A percentile compares a stretch with the other conserved stretches of the same genome.
Conservation (phyloP, 2,888 invertebrate genomes). For the Scaptomyza cyrtandrae region DNA sequence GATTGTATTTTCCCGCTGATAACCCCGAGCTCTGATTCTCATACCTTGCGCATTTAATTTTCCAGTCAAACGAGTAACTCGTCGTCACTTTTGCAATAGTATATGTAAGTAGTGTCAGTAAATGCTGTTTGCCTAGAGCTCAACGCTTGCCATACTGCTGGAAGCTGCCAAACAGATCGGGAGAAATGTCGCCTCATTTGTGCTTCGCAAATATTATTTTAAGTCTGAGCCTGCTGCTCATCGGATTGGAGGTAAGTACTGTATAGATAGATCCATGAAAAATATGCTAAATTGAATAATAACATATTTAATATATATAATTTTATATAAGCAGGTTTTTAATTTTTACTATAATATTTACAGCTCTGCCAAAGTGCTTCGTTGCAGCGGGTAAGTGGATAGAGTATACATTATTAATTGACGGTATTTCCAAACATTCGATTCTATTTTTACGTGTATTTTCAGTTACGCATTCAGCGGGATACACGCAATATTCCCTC, state of each 20-base stretch:
- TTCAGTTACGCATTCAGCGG: slow-evolving; percentile 35
- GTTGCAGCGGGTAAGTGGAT: slow-evolving; percentile 35
- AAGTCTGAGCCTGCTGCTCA: slow-evolving; percentile 19
- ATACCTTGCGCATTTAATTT: slow-evolving; percentile 24
- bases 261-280: not conserved
- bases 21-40: slow-evolving; percentile 38
- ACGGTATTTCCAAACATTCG: not conserved
- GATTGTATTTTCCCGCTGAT: slow-evolving; percentile 37
- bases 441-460: not conserved
- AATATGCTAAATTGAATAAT: no score
- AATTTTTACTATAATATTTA: not conserved
- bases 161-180: slow-evolving; percentile 24
- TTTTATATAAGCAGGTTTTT: not conserved
- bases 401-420: not conserved
- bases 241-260: slow-evolving; percentile 42
- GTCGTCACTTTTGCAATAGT: slow-evolving; percentile 3
- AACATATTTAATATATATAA: no score
- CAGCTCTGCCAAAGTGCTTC: slow-evolving; percentile 33
- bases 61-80: slow-evolving; percentile 46
- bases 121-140: no score
- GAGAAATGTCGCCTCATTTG: slow-evolving; percentile 22
- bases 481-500: slow-evolving; percentile 59
- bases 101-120: not conserved
- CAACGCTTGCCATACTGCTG: slow-evolving; percentile 16
- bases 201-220: slow-evolving; percentile 8